Evolutionary conservation across 2,797 vertebrate species (phyloP), one percentile per base, ranked within the genome.

Genomic region (Labeo calbasu): DNA sequence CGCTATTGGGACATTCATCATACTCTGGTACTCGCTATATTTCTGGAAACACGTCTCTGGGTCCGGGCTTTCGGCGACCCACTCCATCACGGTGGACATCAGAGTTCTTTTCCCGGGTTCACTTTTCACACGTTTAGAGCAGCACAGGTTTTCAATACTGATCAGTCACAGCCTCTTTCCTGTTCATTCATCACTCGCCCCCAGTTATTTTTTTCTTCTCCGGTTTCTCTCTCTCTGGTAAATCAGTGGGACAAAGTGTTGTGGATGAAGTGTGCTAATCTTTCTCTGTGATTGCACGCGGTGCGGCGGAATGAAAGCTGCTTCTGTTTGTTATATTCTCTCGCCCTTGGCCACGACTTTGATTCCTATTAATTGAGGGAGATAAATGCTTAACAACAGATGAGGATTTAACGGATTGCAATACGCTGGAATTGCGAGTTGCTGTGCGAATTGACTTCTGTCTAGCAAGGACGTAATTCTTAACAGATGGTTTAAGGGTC

Each of bases 11-110:
- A 17, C 68, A 81, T 87, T 85, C 61, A 87, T 87, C 93, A 91
- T 92, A 87, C 79, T 87, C 86, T 17, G 13, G 55, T 25, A 53
- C 90, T 84, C 63, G 89, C 88, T 90, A 87, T 87, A 89, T 92
- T 92, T 90, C 89, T 89, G 85, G 83, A 92, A 90, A 87, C 87
- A 50, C 12, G 2, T 79, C 43, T 84, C 76, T 63, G 51, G 79
- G 23, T 81, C 53, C 68, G 40, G 88, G 84, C 88, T 83, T 36
- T 88, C 73, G 89, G 88, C 87, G 89, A 88, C 71, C 84, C 90
- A 93, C 93, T 94, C 92, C 93, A 94, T 94, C 93, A 94, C 17
- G 81, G 80, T 87, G 73, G 91, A 94, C 93, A 93, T 94, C 92
- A 94, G 92, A 92, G 93, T 93, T 90, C 88, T 84, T 94, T 93